A percentile compares a stretch with the other conserved stretches of the same genome.
These are phyloP conservation scores for Metopia argyrocephala DNA, from an alignment of 2,888 invertebrate species.

Conservation along the genomic window DNA sequence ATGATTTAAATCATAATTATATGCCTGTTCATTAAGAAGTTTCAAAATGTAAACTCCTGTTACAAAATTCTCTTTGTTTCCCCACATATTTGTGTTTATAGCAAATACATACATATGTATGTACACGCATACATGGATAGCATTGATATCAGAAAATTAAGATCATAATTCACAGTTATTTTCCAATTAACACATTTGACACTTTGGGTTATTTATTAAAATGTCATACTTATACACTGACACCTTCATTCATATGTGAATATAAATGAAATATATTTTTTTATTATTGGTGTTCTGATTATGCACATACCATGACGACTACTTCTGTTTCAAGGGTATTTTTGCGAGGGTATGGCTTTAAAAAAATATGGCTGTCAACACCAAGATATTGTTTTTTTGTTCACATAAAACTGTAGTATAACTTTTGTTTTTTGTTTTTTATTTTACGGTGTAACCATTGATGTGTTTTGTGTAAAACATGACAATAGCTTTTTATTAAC, in stretches of 20 bases:
- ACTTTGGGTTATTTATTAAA: constrained; percentile 62
- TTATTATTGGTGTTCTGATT: too few relatives aligned
- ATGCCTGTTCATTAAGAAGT: constrained; percentile 27
- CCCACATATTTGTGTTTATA: background rate
- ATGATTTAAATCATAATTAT: constrained; percentile 7
- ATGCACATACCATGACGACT: too few relatives aligned
- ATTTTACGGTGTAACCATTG: constrained; percentile 32
- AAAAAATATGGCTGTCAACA: constrained; percentile 48
- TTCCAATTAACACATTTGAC: constrained; percentile 65
- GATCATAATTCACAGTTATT: constrained; percentile 65
- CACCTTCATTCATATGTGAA: background rate
- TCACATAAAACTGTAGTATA: too few relatives aligned
- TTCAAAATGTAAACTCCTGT: constrained; percentile 18
- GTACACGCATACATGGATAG: background rate
- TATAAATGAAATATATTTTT: background rate
- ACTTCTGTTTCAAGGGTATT: background rate
- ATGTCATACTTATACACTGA: constrained; percentile 40
- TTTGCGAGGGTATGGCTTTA: background rate
- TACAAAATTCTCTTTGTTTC: background rate
- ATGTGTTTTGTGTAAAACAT: constrained; percentile 13
- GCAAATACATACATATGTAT: background rate
- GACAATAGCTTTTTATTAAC: constrained; percentile 41
- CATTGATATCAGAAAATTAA: constrained; percentile 58
- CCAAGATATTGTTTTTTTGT: constrained; percentile 1
- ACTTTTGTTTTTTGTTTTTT: constrained; percentile 22